Conservation (phyloP, 1,140 invertebrate species). For the Drusus annulatus region DNA sequence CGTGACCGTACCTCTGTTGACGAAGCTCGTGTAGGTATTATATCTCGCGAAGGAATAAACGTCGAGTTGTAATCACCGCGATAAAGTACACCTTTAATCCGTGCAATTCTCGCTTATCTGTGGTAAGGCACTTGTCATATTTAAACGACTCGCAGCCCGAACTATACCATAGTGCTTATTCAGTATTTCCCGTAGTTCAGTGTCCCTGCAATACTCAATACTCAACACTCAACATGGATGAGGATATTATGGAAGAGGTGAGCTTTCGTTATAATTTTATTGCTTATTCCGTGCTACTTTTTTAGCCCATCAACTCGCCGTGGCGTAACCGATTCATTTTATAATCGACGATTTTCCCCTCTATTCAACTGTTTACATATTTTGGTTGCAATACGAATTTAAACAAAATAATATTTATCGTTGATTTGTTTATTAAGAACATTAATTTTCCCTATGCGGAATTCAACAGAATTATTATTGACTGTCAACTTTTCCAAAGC, state of each 20-base stretch:
- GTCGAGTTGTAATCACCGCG: slow-evolving; percentile 27
- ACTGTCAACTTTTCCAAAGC: no score
- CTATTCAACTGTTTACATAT: neutral
- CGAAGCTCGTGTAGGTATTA: neutral
- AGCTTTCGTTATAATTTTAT: neutral
- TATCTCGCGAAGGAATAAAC: slow-evolving; percentile 4
- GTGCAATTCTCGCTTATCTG: slow-evolving; percentile 39
- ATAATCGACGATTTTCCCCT: neutral
- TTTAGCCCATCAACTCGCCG: no score
- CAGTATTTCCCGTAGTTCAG: slow-evolving; percentile 22
- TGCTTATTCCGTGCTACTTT: neutral
- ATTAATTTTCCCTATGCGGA: no score
- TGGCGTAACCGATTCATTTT: neutral
- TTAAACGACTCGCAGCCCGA: slow-evolving; percentile 13
- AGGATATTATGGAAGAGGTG: slow-evolving; percentile 33
- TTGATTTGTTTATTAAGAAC: no score
- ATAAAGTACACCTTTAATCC: slow-evolving; percentile 40
- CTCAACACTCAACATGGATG: slow-evolving; percentile 10
- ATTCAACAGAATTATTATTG: no score
- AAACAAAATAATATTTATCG: no score
- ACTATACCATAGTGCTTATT: neutral
- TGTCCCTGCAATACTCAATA: neutral
- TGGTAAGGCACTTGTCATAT: slow-evolving; percentile 25
- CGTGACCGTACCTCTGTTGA: slow-evolving; percentile 16
- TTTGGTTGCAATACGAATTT: no score